Conservation (phyloP, 2,888 invertebrate genomes). For the Rugalucina vietnamica region DNA sequence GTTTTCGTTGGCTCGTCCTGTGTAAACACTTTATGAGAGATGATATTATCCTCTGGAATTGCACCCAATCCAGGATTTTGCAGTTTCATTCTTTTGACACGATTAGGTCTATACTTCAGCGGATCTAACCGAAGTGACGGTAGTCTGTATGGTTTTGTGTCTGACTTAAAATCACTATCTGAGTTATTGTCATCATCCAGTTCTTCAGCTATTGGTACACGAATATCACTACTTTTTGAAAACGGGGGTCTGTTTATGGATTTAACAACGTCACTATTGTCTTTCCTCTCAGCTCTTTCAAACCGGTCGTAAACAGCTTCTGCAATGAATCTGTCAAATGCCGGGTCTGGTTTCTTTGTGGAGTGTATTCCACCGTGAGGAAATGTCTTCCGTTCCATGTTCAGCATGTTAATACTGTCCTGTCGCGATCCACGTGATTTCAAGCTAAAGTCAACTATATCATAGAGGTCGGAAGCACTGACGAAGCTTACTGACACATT, state of each 20-base stretch:
- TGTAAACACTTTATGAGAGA: constrained; percentile 19
- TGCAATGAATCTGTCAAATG: not conserved
- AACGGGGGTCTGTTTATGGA: not conserved
- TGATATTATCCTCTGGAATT: constrained; percentile 66
- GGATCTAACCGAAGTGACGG: constrained; percentile 40
- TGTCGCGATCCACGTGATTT: constrained; percentile 60
- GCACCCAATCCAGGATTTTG: constrained; percentile 57
- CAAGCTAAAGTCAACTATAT: constrained; percentile 72
- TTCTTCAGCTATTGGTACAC: not conserved
- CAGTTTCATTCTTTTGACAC: constrained; percentile 68
- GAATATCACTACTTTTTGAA: not conserved
- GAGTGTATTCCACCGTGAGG: not conserved
- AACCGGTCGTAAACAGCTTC: not conserved
- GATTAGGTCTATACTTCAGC: constrained; percentile 59
- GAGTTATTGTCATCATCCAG: not conserved
- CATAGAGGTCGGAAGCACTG: constrained; percentile 73
- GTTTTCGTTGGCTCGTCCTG: not conserved
- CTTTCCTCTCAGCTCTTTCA: not conserved
- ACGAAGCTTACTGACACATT: constrained; percentile 71
- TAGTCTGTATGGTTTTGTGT: not conserved
- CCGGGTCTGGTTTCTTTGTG: not conserved
- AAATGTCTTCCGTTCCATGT: constrained; percentile 50
- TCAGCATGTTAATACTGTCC: constrained; percentile 46
- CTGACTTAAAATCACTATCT: not conserved
- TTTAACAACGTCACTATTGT: not conserved